Evolutionary conservation across 2,113 vertebrate genomes (phyloP).

Genomic region (Oreotrochilus melanogaster): DNA sequence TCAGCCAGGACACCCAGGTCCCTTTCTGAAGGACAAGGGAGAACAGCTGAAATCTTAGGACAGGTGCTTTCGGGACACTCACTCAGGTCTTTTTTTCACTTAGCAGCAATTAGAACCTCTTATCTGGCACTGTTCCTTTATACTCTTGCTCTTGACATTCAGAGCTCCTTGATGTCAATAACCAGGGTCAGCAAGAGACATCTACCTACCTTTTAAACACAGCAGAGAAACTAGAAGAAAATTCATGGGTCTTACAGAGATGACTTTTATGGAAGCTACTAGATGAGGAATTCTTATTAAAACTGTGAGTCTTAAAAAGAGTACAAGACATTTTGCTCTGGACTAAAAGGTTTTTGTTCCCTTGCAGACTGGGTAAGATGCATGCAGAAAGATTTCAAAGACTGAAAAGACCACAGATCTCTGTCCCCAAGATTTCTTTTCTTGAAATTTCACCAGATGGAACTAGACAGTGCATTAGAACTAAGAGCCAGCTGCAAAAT

Average conservation of each 20-base stretch:
- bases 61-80: not conserved
- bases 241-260: not conserved
- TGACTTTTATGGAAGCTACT: not conserved
- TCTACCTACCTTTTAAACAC: not conserved
- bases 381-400: not conserved
- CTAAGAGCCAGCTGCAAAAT: not conserved
- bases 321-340: not conserved
- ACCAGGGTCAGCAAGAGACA: not conserved
- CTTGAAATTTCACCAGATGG: not conserved
- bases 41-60: not conserved
- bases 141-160: not conserved
- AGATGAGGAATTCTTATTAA: not conserved
- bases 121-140: not conserved
- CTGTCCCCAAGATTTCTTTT: not conserved
- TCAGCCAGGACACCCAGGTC: too few species aligned
- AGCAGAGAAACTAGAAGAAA: not conserved
- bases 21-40: not conserved
- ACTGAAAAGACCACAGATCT: not conserved
- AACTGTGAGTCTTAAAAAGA: not conserved
- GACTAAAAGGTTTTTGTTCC: not conserved
- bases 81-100: not conserved
- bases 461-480: not conserved
- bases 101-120: not conserved
- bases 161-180: not conserved
- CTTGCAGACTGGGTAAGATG: not conserved